Base-by-base conservation (phyloP, 1,140 invertebrate species). In the Drosophila persimilis region DNA sequence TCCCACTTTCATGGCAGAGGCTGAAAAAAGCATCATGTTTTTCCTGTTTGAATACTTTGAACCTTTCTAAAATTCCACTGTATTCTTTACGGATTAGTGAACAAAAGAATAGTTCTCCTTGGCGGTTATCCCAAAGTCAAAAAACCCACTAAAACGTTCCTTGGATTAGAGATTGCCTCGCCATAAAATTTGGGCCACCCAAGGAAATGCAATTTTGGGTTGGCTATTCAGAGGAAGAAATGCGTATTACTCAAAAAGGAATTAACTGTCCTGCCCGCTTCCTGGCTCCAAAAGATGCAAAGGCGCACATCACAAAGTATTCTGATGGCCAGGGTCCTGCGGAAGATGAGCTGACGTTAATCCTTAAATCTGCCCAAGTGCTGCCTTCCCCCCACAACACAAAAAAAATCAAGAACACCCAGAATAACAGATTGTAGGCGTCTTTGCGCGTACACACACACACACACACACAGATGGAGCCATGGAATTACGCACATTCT, bases 201-300 rank as follows among this genome's bases (percentile, higher is more conserved):
- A 80, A 85, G 54, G 58, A 81, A 77, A 89, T 88, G 84, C 79
- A 88, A 89, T 88, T 83, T 86, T 79, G 53, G 11, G 11, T 57
- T 73, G 71, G 62, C 63, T 67, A 60, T 77, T 80, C 77, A 77
- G 66, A 59, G 81, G 77, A 66, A 65, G 63, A 72, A 35, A 9
- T 66, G 81, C 65, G 81, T 81, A 86, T 88, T 86, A 86, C 83
- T 86, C 78, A 89, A 88, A 89, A 88, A 89, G 84, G 84, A 88
- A 88, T 88, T 88, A 88, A 88, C 75, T 88, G 62, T 53, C 64
- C 61, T 60, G 61, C 39, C 47, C 62, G 58, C 47, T 22, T 54
- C 52, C 43, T 8, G 20, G 71, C 39, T 54, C 26, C 26, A 13
- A 39, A 50, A 17, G 54, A 50, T 48, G 61, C 55, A 51, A 26